Conservation (phyloP, 2,797 vertebrate species). For the Heterohyrax brucei region DNA sequence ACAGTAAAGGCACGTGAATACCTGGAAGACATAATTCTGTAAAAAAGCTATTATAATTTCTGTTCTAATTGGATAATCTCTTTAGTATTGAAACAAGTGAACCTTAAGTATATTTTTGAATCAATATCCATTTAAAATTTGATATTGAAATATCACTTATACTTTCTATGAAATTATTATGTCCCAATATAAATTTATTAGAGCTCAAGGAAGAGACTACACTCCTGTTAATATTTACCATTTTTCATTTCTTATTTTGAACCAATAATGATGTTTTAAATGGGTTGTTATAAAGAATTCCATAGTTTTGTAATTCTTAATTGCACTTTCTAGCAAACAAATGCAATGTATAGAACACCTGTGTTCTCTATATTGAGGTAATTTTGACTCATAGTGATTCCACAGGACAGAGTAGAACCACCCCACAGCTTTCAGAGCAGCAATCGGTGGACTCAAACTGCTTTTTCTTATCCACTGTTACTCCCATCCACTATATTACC, state of each 20-base stretch:
- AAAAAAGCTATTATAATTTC: neutral
- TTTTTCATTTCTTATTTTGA: conserved; percentile 52
- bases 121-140: conserved; percentile 16
- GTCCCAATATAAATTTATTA: neutral
- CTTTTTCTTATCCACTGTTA: too few species aligned
- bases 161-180: neutral
- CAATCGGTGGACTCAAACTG: too few species aligned
- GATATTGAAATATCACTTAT: neutral
- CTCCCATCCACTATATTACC: too few species aligned
- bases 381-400: too few species aligned
- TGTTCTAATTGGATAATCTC: conserved; percentile 1
- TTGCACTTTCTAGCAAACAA: neutral
- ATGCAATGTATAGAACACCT: too few species aligned
- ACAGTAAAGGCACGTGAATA: neutral
- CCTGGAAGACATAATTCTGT: neutral
- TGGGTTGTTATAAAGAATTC: neutral
- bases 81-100: neutral
- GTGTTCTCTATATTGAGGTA: too few species aligned
- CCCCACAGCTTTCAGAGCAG: too few species aligned
- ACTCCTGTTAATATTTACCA: neutral
- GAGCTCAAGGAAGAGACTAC: neutral
- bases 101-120: neutral
- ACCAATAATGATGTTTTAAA: conserved; percentile 16
- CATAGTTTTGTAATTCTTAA: neutral
- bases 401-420: too few species aligned